Base-by-base conservation (phyloP, 1,140 invertebrate species). In the Zaprionus ornatus region DNA sequence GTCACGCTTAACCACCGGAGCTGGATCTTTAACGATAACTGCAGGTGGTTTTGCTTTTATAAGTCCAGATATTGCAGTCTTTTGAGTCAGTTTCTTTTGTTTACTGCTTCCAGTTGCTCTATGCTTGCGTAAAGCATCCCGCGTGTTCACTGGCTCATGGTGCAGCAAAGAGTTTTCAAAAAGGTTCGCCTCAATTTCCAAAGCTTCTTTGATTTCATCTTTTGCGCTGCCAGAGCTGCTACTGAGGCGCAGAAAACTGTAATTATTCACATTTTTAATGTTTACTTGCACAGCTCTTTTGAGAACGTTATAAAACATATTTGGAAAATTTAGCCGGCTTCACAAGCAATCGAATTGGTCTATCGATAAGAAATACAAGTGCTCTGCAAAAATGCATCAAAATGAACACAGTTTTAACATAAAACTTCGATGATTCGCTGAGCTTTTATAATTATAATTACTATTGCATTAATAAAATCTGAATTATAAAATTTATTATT, bases 81-180 rank as follows among this genome's bases (percentile, higher is more conserved):
- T 64, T 5, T 21, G 29, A 2, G 29, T n/a, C n/a, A 57, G 37
- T 7, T 64, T 61, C 23, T 62, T 85, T 23, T 13, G 35, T 63
- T 72, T 85, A 12, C 10, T 78, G 2, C 10, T 17, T 5, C 40
- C 48, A 7, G 35, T 79, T 6, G 32, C 27, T 35, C 42, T 73
- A 25, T 73, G 76, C 85, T 87, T 87, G 84, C 84, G 84, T 88
- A 90, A 82, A 85, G 45, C 74, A 54, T 86, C 74, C 75, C 82
- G 67, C 79, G 79, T 82, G 79, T 40, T 79, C 32, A 76, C 75
- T 27, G 90, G 90, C 40, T 79, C 45, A 52, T 91, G 80, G 21
- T 76, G 68, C n/a, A 82, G 35, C 4, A 48, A 42, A 7, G 90
- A 90, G 66, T 91, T 86, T 3, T 81, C 90, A 61, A 91, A 91